Base-by-base conservation (phyloP, 2,113 vertebrate species). In the Scolopax mira region DNA sequence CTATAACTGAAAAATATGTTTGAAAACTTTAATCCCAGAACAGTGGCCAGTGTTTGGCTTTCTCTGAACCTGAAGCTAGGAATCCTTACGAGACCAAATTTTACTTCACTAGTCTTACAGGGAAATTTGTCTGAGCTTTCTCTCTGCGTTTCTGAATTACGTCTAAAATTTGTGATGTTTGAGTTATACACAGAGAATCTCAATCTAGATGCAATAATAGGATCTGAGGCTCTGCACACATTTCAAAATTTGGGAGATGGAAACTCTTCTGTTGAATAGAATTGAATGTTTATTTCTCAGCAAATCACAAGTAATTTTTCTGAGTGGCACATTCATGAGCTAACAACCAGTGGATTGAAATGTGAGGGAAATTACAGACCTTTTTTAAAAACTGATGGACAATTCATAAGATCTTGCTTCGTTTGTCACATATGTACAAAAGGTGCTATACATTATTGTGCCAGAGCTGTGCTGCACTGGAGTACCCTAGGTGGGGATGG, bases 341-440 rank as follows among this genome's bases (percentile, higher is more conserved):
- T 94, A 93, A 83, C 51, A 94, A 90, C 51, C 88, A 78, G 86
- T 94, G 60, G 69, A 94, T 85, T 95, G 95, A 37, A 67, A 85
- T 90, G 62, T 93, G 91, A 91, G 85, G 80, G 92, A 95, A 96
- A 95, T 91, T 89, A 41, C 41, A 93, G 78, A 62, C 65, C 33
- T 16, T 85, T 16, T 85, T 96, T 91, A 79, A 82, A 39, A 85
- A 75, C 55, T 81, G 54, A 48, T 90, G 54, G 62, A 89, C 84
- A 88, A 83, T 97, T 95, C 74, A 94, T 94, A 95, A 94, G 88
- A 31, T 91, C 58, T 85, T 93, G 80, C 88, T 95, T 93, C 87
- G 94, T 96, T 96, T 96, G 79, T 96, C 94, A 93, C 66, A 3
- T 30, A 37, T 48, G 24, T 78, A 80, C 71, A 91, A 94, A 96